Evolutionary conservation across 2,888 invertebrate genomes (phyloP), one percentile per base, ranked within the genome.

Genomic region (Chaetoderma sp.): DNA sequence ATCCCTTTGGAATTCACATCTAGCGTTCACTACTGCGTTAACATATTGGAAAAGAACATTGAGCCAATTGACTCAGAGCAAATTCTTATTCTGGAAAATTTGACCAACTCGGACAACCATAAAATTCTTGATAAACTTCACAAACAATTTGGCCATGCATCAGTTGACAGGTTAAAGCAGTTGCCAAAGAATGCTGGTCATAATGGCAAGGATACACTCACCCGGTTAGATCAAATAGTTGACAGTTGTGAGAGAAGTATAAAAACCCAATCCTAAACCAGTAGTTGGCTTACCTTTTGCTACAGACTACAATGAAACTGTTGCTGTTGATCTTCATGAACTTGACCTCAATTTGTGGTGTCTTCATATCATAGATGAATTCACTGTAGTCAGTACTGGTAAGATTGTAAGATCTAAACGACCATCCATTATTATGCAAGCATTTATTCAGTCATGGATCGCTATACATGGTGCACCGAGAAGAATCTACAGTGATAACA

Each of bases 231-330:
- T 13, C 18, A 47, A 8, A 18, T 47, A 8, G 21, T 47, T 6
- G 21, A 47, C 6, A 47, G 23, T 8, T 47, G 47, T 47, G 47
- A 8, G 23, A 47, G 16, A 21, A 21, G 47, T 47, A 23, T 18
- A 47, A 47, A 47, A 47, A 47, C 47, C 21, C 23, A 18, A 23
- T 18, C 47, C 47, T 18, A 47, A 13, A 18, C 47, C 47, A 47
- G 47, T 23, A 47, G 47, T 47, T 21, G 47, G 47, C 23, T 47
- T 47, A 47, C 47, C 39, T 13, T 36, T 36, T 13, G 39, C 39
- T 36, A 36, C 39, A n/a, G n/a, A n/a, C n/a, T n/a, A 47, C 47
- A 47, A 47, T 47, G 47, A 47, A 47, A 13, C 21, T 47, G 47
- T 47, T 8, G 47, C 47, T 47, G 13, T 47, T 13, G 16, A 27